These are phyloP conservation scores for Arothron firmamentum DNA, from an alignment of 2,113 vertebrate genomes.

Conservation along the genomic window DNA sequence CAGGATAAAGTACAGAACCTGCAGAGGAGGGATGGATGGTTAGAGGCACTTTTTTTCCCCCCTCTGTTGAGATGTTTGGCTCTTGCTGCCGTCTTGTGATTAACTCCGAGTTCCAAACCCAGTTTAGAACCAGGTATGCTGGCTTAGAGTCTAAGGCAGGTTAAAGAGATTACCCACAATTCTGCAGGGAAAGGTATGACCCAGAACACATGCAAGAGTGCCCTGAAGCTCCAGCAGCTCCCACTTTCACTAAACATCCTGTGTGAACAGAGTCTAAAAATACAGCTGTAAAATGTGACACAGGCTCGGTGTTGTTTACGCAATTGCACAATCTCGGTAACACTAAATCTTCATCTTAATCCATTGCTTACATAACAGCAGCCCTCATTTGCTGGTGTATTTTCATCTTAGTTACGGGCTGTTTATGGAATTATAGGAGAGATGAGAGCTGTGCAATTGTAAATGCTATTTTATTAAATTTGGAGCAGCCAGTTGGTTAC, in stretches of 20 bases:
- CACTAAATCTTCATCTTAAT: slow-evolving; percentile 59
- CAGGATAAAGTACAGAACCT: slow-evolving; percentile 91
- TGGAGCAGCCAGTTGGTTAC: slow-evolving; percentile 21
- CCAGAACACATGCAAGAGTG: slow-evolving; percentile 16
- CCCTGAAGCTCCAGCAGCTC: slow-evolving; percentile 30
- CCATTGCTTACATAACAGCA: slow-evolving; percentile 53
- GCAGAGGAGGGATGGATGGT: slow-evolving; percentile 11
- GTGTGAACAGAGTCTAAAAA: slow-evolving; percentile 45
- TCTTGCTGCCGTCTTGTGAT: slow-evolving; percentile 46
- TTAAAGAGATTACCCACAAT: slow-evolving; percentile 57
- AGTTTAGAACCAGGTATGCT: slow-evolving; percentile 37
- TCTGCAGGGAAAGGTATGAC: slow-evolving; percentile 27
- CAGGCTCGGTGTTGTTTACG: slow-evolving; percentile 56
- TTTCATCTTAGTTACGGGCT: slow-evolving; percentile 36
- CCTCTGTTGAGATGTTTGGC: slow-evolving; percentile 10
- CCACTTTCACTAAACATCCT: slow-evolving; percentile 28
- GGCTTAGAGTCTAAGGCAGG: slow-evolving; percentile 41
- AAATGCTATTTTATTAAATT: slow-evolving; percentile 44
- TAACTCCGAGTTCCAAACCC: slow-evolving; percentile 34
- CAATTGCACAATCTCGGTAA: slow-evolving; percentile 56
- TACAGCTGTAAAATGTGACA: slow-evolving; percentile 53
- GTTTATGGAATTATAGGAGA: slow-evolving; percentile 60
- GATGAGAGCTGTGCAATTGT: slow-evolving; percentile 39
- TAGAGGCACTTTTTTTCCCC: not conserved
- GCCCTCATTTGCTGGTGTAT: slow-evolving; percentile 30